Base-by-base conservation (phyloP, 1,140 invertebrate species). In the Meloidogyne chitwoodi region DNA sequence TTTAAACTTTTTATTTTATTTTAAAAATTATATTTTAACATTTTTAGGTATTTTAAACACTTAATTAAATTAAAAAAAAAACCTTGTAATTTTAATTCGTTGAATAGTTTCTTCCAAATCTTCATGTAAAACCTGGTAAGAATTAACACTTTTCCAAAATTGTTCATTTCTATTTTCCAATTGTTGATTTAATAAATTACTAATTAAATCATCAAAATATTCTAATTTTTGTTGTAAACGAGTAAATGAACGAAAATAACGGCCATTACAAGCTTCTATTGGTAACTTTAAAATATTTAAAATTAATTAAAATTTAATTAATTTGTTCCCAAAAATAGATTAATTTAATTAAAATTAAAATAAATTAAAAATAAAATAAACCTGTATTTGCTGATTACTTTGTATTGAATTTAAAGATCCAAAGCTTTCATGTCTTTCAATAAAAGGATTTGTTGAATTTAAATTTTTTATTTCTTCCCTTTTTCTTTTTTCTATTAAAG, bases 121-220 rank as follows among this genome's bases (percentile, higher is more conserved):
- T 31, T 71, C 73, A 27, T 86, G 78, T 38, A 87, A 80, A 16
- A 77, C 79, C 26, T 79, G 75, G 70, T 86, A 87, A n/a, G 82
- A 84, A 74, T 87, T 79, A 29, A 86, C 85, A 29, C 80, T 86
- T 31, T 69, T 66, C 85, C 85, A 86, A 67, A 86, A 86, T 22
- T 81, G 76, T 70, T 86, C 85, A 26, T 78, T 77, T 68, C 87
- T 87, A n/a, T 68, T 63, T 31, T 81, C 84, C 11, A 86, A 74
- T 77, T 86, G 81, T 34, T 74, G 63, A 75, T 86, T 85, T 26
- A 85, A 77, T 27, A 85, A 72, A 16, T 70, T 74, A 22, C 85
- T 82, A n/a, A 86, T 80, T 24, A 80, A 63, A 71, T 86, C 85
- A 48, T 87, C 80, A 68, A 81, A 83, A 38, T 68, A 75, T 74